phyloP scores from a whole-genome alignment of 2,113 vertebrate species.

The Mesoclemmys tuberculata region DNA sequence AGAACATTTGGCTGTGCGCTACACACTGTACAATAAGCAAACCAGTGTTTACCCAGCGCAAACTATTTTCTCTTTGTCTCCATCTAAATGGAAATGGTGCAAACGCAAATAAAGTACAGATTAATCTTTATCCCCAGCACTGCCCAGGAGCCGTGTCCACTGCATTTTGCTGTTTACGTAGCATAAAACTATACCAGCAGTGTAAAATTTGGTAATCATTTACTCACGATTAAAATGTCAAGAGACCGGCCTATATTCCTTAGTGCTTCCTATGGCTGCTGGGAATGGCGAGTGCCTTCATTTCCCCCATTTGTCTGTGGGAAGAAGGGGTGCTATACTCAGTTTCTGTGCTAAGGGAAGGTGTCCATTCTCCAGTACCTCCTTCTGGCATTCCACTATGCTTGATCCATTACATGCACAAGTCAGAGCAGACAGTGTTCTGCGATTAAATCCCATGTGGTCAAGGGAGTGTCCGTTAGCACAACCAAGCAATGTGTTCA shows the following conservation, averaged over 20 bases:
- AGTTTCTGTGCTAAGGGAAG: not conserved
- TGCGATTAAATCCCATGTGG: not conserved
- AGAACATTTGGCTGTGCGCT: not conserved
- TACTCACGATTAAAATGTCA: not conserved
- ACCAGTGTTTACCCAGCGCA: not conserved
- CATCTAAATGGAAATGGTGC: not conserved
- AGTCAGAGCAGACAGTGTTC: not conserved
- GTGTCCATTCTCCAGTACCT: not conserved
- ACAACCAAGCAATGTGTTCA: not conserved
- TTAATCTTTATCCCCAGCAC: not conserved
- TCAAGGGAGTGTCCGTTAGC: not conserved
- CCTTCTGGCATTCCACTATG: not conserved
- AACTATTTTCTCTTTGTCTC: not conserved
- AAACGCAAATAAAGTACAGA: not conserved
- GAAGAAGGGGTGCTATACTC: not conserved
- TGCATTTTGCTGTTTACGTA: not conserved
- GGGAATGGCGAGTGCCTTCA: not conserved
- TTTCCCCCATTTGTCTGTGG: not conserved
- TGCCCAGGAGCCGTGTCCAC: not conserved
- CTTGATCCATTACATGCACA: not conserved
- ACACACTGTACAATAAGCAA: not conserved
- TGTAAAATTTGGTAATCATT: not conserved
- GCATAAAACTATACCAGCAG: not conserved
- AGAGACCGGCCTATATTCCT: not conserved
- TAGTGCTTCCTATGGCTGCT: not conserved